Evolutionary conservation across 2,888 invertebrate genomes (phyloP), one percentile per base, ranked within the genome.

Genomic region (Dorcus hopei): DNA sequence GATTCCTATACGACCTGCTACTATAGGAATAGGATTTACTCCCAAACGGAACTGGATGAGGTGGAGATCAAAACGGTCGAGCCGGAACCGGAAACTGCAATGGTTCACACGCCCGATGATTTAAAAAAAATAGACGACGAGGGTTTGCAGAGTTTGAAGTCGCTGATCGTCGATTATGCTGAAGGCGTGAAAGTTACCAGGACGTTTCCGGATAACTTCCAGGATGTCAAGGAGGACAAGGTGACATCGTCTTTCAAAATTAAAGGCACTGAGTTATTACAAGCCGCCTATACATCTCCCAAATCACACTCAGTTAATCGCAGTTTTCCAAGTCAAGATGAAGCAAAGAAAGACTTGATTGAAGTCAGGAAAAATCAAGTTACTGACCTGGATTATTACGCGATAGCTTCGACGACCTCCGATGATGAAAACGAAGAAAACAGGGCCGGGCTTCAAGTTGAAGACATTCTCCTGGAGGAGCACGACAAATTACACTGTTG

Each of bases 361-460:
- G 56, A 56, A 38, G 16, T 51, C 38, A 56, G 56, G 33, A 56
- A 50, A 41, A 38, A 33, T 38, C 56, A 56, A 33, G 7, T 11
- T 9, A 56, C 56, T 16, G 42, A 56, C 33, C n/a, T 56, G 39
- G 38, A 56, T 38, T 56, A 50, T 26, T 56, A 56, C 40, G 19
- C 47, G 45, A 40, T 56, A 3, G 42, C 50, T 14, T 56, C 56
- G 16, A 45, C 56, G 5, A 45, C 45, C 14, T 56, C 51, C 9
- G 50, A 43, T 9, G 42, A 11, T 11, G 45, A 43, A 11, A 56
- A 51, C 23, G 56, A 56, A 40, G 33, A 40, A 14, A 38, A 38
- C 26, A 38, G 38, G n/a, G 39, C 51, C 5, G 56, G 43, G n/a
- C 16, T 51, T 4, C 38, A 43, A 38, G 38, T 51, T 9, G 42